Percentiles rank a stretch among this genome's conserved stretches.
phyloP scores from a whole-genome alignment of 2,797 vertebrate species.

The Semotilus atromaculatus region DNA sequence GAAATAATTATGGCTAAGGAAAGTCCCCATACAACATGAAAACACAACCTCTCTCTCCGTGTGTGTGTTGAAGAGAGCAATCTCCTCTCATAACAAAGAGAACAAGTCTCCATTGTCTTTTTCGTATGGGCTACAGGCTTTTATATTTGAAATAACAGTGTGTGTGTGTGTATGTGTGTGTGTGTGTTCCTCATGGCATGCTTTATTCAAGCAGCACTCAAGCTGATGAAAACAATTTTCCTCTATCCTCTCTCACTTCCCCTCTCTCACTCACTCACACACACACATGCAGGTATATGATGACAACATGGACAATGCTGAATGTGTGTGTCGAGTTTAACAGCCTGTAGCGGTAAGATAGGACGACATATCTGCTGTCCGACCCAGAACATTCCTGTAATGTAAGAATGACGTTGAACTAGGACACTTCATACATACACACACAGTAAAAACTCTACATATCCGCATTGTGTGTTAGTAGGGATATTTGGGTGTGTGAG shows the following conservation, averaged over 20 bases:
- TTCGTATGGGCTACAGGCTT: slow-evolving; percentile 48
- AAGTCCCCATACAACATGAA: not conserved
- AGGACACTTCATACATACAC: slow-evolving; percentile 52
- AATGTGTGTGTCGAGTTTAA: slow-evolving; percentile 47
- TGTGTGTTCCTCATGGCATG: slow-evolving; percentile 30
- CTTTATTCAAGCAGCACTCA: slow-evolving; percentile 54
- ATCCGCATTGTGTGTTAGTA: slow-evolving; percentile 9
- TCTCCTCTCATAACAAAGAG: slow-evolving; percentile 61
- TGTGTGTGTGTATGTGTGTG: not conserved
- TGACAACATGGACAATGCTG: slow-evolving; percentile 46
- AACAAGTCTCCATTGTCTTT: slow-evolving; percentile 61
- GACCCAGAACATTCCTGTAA: slow-evolving; percentile 65
- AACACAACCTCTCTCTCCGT: not conserved
- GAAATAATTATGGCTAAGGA: not conserved
- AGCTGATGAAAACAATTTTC: slow-evolving; percentile 50
- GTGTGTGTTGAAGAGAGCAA: slow-evolving; percentile 33
- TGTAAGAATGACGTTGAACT: slow-evolving; percentile 67
- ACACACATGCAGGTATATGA: slow-evolving; percentile 17
- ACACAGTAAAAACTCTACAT: slow-evolving; percentile 20
- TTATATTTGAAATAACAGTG: slow-evolving; percentile 39
- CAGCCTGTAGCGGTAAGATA: slow-evolving; percentile 62
- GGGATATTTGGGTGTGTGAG: slow-evolving; percentile 59
- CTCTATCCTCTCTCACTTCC: slow-evolving; percentile 34
- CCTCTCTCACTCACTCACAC: slow-evolving; percentile 2
- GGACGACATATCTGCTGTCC: slow-evolving; percentile 64